A percentile compares a stretch with the other conserved stretches of the same genome.
These are phyloP conservation scores for Pachypeltis micranthus DNA, from an alignment of 1,140 invertebrate genomes.

Conservation along the genomic window DNA sequence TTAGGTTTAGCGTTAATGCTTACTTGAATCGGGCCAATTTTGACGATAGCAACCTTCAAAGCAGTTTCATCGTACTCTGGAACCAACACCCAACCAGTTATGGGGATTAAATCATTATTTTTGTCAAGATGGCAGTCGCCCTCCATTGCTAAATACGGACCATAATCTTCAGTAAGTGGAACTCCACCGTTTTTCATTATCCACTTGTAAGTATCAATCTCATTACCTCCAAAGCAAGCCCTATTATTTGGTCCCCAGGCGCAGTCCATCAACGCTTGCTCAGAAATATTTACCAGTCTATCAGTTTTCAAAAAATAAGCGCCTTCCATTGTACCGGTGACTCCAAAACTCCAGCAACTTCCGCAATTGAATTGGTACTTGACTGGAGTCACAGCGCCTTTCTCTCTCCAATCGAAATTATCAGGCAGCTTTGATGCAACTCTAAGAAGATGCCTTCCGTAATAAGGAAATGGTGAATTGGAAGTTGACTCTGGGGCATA, in stretches of 20 bases:
- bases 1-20: slow-evolving; percentile 84
- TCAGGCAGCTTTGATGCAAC: slow-evolving; percentile 42
- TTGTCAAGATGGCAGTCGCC: slow-evolving; percentile 76
- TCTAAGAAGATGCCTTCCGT: slow-evolving; percentile 34
- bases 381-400: slow-evolving; percentile 85
- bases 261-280: slow-evolving; percentile 87
- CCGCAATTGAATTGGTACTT: slow-evolving; percentile 95
- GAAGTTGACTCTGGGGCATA: too few relatives aligned
- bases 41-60: slow-evolving; percentile 71
- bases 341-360: slow-evolving; percentile 94
- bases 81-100: slow-evolving; percentile 82
- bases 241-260: slow-evolving; percentile 94
- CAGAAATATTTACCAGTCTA: slow-evolving; percentile 67
- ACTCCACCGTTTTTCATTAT: slow-evolving; percentile 83
- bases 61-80: slow-evolving; percentile 62
- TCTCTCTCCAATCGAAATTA: slow-evolving; percentile 77
- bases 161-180: slow-evolving; percentile 82
- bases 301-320: slow-evolving; percentile 68
- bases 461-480: slow-evolving; percentile 68
- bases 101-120: slow-evolving; percentile 55
- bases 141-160: slow-evolving; percentile 81
- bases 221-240: slow-evolving; percentile 91
- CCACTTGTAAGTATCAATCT: slow-evolving; percentile 82
- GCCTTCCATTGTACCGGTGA: slow-evolving; percentile 86
- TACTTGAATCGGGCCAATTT: slow-evolving; percentile 84